Evolutionary conservation across 2,888 invertebrate genomes (phyloP), one percentile per base, ranked within the genome.

Genomic region (Acrobasis repandana): DNA sequence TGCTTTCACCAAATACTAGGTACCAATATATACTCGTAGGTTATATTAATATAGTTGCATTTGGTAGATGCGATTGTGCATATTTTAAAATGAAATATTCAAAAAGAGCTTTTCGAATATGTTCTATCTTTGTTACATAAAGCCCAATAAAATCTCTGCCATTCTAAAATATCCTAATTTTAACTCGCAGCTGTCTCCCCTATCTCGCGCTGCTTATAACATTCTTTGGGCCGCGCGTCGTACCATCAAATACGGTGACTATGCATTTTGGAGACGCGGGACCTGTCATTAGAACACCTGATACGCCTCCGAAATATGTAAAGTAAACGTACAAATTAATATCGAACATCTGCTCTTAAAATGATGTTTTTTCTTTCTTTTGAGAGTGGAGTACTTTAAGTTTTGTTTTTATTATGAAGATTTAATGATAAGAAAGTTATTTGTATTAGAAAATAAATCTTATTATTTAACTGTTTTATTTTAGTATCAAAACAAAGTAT

Each of bases 241-340:
- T 63, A 71, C 85, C 84, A 89, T 89, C 88, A 88, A 88, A 85
- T 79, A 71, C 67, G 72, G 77, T 89, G 89, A 88, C 86, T 74
- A 66, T 74, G 87, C 89, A 64, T 69, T 85, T 83, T 73, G 69
- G 65, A 46, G 75, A 79, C 83, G 84, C 84, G 82, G 75, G 69
- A 67, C 62, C 65, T 69, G 71, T 79, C 79, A 81, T 83, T 83
- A 82, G 66, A 67, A 71, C 70, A 72, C 72, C 67, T 71, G 67
- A 58, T 58, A 49, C 58, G 18, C 58, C 49, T 58, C n/a, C 34
- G 16, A 48, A 33, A 28, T 57, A 57, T 36, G 49, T 58, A 48
- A 48, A 57, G 28, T 43, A 48, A 57, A 58, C 49, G 58, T 38
- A 16, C 50, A 38, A 58, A 60, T 60, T 52, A 52, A 52, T 46